Percentiles rank a stretch among this genome's conserved stretches.
These are phyloP conservation scores for Trachemys scripta DNA, from an alignment of 2,113 vertebrate species.

Conservation along the genomic window DNA sequence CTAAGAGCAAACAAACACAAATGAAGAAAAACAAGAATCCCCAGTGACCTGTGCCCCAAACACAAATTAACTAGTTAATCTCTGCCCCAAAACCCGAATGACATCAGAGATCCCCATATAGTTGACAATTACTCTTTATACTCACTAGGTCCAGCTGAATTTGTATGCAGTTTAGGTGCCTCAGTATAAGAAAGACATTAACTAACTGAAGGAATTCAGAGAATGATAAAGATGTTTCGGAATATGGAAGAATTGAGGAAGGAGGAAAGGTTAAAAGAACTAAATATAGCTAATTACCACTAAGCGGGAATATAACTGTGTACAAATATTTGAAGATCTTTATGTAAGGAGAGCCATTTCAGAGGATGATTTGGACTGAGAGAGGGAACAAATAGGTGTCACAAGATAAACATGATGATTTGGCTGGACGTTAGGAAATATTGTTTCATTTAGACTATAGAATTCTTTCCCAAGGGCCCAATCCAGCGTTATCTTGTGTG, in stretches of 20 bases:
- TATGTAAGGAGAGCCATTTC: background rate
- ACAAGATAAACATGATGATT: background rate
- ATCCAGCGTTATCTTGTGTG: rapidly evolving
- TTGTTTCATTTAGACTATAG: background rate
- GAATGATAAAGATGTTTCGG: background rate
- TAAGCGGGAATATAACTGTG: rapidly evolving
- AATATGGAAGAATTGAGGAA: background rate
- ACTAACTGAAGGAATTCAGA: background rate
- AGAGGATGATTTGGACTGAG: background rate
- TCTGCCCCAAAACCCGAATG: background rate
- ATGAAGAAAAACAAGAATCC: background rate
- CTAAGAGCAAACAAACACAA: background rate
- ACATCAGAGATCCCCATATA: background rate
- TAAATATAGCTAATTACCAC: background rate
- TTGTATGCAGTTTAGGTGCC: background rate
- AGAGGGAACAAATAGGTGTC: background rate
- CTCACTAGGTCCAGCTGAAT: background rate
- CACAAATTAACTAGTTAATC: background rate
- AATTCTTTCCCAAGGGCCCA: background rate
- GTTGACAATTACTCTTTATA: background rate
- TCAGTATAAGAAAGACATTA: background rate
- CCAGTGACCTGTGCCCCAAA: background rate
- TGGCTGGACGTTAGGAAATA: background rate
- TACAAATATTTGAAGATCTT: background rate
- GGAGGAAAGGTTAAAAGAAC: background rate